phyloP scores from a whole-genome alignment of 2,888 invertebrate genomes.

The Germaria angustata region DNA sequence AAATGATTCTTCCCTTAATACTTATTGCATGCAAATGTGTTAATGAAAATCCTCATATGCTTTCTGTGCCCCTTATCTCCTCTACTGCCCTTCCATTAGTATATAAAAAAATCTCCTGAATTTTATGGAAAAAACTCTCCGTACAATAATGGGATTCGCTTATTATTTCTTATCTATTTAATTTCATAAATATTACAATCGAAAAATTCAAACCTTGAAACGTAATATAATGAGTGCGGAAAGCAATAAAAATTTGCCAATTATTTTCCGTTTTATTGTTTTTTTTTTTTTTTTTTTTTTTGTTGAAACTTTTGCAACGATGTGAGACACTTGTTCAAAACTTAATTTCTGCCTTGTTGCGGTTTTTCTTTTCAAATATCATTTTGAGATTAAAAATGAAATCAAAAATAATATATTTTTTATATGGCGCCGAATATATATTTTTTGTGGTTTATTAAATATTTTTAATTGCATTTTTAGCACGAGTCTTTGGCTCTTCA shows the following conservation, averaged over 20 bases:
- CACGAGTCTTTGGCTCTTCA: constrained; percentile 66
- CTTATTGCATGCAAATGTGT: too few relatives aligned
- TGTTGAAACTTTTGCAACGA: too few relatives aligned
- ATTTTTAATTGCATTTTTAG: constrained; percentile 77
- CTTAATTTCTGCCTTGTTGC: constrained; percentile 39
- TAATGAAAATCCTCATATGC: too few relatives aligned
- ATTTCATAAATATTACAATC: too few relatives aligned
- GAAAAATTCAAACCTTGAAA: not conserved
- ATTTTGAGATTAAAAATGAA: constrained; percentile 11
- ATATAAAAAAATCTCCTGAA: too few relatives aligned
- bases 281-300: too few relatives aligned
- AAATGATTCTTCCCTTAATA: too few relatives aligned
- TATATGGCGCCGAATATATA: not conserved
- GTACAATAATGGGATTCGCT: too few relatives aligned
- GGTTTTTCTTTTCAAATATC: constrained; percentile 67
- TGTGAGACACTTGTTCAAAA: not conserved
- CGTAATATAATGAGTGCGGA: not conserved
- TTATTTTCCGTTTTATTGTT: not conserved
- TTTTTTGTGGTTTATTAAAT: constrained; percentile 34
- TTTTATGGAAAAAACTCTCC: too few relatives aligned
- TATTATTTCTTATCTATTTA: too few relatives aligned
- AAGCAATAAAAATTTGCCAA: not conserved
- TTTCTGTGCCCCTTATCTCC: too few relatives aligned
- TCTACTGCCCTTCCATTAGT: too few relatives aligned
- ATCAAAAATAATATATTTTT: not conserved